These are phyloP conservation scores for Gopherus evgoodei DNA, from an alignment of 2,113 vertebrate genomes.

Conservation along the genomic window DNA sequence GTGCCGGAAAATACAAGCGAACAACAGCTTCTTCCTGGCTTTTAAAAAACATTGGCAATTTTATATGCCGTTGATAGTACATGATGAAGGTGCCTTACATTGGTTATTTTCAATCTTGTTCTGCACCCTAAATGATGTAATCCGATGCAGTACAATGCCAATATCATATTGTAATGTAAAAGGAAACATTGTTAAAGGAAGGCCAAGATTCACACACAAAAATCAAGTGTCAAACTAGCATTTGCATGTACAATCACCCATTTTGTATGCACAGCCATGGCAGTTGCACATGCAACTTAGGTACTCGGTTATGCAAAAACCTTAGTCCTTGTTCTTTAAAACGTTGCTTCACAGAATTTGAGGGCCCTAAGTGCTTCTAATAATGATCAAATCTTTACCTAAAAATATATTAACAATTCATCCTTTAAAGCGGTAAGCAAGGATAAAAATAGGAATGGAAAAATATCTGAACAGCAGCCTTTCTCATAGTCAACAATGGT, in stretches of 20 bases:
- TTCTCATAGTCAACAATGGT: not conserved
- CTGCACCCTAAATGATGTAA: not conserved
- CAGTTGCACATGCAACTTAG: not conserved
- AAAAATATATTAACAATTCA: not conserved
- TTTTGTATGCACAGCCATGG: not conserved
- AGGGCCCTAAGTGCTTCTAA: not conserved
- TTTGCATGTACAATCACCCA: not conserved
- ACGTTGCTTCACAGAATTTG: not conserved
- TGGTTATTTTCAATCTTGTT: not conserved
- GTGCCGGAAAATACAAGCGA: not conserved
- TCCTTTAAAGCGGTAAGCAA: not conserved
- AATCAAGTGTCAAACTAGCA: accelerated
- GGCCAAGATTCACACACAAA: not conserved
- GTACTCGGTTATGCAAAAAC: not conserved
- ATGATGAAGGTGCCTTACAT: accelerated
- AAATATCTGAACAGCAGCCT: not conserved
- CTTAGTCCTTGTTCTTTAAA: not conserved
- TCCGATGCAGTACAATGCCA: not conserved
- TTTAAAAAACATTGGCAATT: not conserved
- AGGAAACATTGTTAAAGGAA: not conserved
- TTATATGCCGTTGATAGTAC: accelerated
- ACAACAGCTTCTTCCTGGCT: not conserved
- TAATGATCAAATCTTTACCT: not conserved
- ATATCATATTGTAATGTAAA: not conserved
- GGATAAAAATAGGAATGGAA: not conserved